Conservation (phyloP, 2,113 vertebrate species). For the Anoplopoma fimbria region DNA sequence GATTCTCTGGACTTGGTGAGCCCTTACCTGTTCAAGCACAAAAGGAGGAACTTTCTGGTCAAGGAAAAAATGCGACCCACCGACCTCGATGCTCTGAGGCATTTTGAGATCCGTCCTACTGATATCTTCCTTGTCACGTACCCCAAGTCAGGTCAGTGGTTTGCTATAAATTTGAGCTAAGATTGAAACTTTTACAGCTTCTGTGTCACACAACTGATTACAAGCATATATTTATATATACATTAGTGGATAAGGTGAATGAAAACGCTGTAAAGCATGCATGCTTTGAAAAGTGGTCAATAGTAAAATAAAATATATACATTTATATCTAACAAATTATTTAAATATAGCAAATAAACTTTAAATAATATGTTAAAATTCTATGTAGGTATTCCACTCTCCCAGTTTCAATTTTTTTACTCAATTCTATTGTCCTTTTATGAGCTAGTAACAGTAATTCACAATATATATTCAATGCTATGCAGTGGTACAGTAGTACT, state of each 20-base stretch:
- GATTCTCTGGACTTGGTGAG: conserved; percentile 7
- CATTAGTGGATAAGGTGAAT: neutral
- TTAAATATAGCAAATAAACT: neutral
- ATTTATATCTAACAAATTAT: neutral
- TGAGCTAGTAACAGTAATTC: neutral
- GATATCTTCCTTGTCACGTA: conserved; percentile 38
- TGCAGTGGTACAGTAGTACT: too few species aligned
- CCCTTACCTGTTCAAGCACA: conserved; percentile 22
- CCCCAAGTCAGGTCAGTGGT: conserved; percentile 37
- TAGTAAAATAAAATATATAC: too few species aligned
- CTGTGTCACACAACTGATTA: neutral
- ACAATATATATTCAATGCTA: neutral
- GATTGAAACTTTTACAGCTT: neutral
- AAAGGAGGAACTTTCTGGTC: conserved; percentile 2
- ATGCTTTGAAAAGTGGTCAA: neutral
- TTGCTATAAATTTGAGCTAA: neutral
- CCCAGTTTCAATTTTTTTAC: neutral
- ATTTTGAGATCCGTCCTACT: conserved; percentile 12
- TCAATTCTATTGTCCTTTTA: neutral
- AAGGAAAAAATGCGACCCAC: neutral
- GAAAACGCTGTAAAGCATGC: neutral
- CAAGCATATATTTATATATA: neutral
- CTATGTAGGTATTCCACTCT: neutral
- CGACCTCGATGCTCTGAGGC: conserved; percentile 13
- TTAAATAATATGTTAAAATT: neutral